Conservation (phyloP, 2,113 vertebrate species). For the Microcebus tavaratra region DNA sequence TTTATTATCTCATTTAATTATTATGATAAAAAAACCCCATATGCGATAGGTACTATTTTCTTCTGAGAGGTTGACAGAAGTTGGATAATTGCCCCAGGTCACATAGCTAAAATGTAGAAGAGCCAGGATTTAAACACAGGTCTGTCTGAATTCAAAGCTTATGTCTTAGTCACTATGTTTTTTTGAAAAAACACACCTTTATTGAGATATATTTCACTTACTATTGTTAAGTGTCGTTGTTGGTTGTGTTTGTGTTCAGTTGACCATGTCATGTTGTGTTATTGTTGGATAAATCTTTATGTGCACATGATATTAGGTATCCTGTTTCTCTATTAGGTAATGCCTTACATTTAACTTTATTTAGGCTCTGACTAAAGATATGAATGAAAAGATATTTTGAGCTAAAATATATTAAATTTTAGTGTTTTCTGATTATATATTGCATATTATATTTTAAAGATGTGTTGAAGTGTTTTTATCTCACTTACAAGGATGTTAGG, state of each 20-base stretch:
- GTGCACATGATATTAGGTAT: not conserved
- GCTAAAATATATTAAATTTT: not conserved
- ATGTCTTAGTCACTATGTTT: not conserved
- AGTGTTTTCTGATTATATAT: not conserved
- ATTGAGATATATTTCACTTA: not conserved
- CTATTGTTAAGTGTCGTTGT: not conserved
- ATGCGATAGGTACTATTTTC: not conserved
- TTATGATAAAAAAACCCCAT: not conserved
- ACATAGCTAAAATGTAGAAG: not conserved
- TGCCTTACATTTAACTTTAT: conserved; percentile 24
- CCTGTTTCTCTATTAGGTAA: not conserved
- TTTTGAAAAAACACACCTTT: not conserved
- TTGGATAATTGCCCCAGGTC: not conserved
- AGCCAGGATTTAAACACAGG: not conserved
- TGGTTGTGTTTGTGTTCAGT: not conserved
- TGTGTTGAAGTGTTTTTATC: not conserved
- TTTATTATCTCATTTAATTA: conserved; percentile 5
- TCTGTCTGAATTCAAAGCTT: not conserved
- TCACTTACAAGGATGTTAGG: not conserved
- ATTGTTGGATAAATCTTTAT: not conserved
- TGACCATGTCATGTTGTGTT: not conserved
- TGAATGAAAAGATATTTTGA: not conserved
- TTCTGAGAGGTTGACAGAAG: not conserved
- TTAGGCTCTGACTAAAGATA: not conserved
- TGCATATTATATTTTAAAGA: conserved; percentile 30